Evolutionary conservation across 2,888 invertebrate species (phyloP), one percentile per base, ranked within the genome.

Genomic region (Pseudolycoriella hygida): DNA sequence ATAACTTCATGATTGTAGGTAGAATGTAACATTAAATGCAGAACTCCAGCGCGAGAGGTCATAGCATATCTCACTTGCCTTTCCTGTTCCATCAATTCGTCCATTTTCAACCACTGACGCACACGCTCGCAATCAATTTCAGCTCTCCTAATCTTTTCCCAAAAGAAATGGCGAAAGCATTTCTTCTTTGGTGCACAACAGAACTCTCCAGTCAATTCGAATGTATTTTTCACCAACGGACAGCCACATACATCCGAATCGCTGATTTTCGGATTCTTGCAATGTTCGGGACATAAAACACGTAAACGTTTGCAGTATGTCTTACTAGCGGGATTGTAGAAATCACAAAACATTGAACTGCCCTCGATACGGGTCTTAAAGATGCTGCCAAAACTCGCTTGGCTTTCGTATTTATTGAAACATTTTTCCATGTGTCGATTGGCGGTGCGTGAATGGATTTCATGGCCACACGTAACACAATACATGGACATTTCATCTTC

Each of bases 361-460:
- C 86, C 87, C 62, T 94, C 94, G 55, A 96, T 92, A 46, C 88
- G 72, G 0, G 94, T 94, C 61, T 93, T 86, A 57, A 89, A 93
- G 40, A 89, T 77, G 18, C 93, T 93, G 11, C 94, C 94, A 64
- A 94, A 96, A 0, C 93, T 92, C 2, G 94, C 88, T 40, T 96
- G 93, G 41, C 92, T 89, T 64, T 97, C 97, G 63, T 92, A 90
- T 75, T 96, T 96, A 52, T 89, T 84, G 64, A 93, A 97, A 62
- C 96, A 97, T 61, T 92, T 92, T 67, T 94, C 96, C 90, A 97
- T 92, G 59, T 97, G 97, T 56, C 88, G 87, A 17, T 94, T 77
- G 0, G 93, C 94, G 0, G 87, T 85, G 45, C 83, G 77, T 1
- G 89, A 85, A 60, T 88, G 85, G 48, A 96, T 84, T 68, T 96